phyloP scores from a whole-genome alignment of 2,888 invertebrate genomes.

The Deilephila elpenor region DNA sequence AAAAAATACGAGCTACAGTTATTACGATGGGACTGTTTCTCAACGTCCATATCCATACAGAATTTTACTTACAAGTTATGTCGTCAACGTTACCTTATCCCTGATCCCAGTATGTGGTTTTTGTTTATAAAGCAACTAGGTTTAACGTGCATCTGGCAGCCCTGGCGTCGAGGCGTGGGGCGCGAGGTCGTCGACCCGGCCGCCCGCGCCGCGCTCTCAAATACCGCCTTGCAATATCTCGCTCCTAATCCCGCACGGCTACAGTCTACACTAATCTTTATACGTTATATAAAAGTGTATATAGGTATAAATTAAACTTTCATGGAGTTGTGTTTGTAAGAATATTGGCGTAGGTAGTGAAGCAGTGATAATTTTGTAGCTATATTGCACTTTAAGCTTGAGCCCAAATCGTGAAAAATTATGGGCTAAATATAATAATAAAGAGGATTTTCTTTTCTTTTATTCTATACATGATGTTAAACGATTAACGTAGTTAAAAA shows the following conservation, averaged over 20 bases:
- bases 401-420: no score
- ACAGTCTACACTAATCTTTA: constrained; percentile 63
- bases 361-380: no score
- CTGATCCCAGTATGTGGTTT: constrained; percentile 25
- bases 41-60: no score
- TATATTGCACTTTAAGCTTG: neutral
- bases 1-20: no score
- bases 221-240: constrained; percentile 77
- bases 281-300: constrained; percentile 47
- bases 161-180: constrained; percentile 67
- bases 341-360: no score
- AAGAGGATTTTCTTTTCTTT: no score
- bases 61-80: neutral
- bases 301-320: constrained; percentile 33
- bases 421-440: no score
- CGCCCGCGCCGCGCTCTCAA: constrained; percentile 72
- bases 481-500: no score
- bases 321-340: neutral
- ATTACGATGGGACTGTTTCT: no score
- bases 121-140: constrained; percentile 28
- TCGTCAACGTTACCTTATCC: constrained; percentile 26
- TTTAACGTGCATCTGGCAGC: constrained; percentile 52
- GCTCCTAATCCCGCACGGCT: constrained; percentile 66
- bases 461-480: no score
- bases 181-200: constrained; percentile 73